Evolutionary conservation across 2,797 vertebrate genomes (phyloP).

Genomic region (Arnoldichthys spilopterus): DNA sequence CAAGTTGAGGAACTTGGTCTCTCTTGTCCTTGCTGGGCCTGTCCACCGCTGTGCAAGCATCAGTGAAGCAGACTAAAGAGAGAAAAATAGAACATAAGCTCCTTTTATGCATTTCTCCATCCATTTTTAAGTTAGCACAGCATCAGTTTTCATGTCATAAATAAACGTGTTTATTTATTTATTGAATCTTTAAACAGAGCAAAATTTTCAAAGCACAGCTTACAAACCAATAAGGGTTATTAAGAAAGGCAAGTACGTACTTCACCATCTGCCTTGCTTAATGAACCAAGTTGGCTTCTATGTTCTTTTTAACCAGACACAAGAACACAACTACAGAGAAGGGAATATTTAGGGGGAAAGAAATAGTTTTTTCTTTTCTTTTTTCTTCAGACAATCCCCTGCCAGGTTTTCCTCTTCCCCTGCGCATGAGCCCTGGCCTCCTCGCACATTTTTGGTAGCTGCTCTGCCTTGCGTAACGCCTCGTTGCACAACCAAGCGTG

Average conservation of each 20-base stretch:
- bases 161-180: not conserved
- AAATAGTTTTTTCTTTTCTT: not conserved
- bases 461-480: slow-evolving; percentile 67
- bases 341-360: not conserved
- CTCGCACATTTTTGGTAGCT: slow-evolving; percentile 52
- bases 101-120: not conserved
- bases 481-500: slow-evolving; percentile 63
- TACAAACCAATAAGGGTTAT: not conserved
- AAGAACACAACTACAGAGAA: not conserved
- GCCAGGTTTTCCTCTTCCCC: slow-evolving; percentile 13
- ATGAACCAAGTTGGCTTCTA: not conserved
- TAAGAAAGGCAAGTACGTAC: not conserved
- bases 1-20: not conserved
- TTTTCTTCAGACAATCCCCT: not conserved
- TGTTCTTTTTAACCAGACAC: not conserved
- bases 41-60: not conserved
- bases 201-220: not conserved
- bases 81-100: not conserved
- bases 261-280: slow-evolving; percentile 1
- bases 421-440: slow-evolving; percentile 3
- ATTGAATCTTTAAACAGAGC: not conserved
- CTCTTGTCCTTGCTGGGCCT: not conserved
- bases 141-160: not conserved
- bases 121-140: not conserved
- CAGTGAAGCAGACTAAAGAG: not conserved